phyloP scores from a whole-genome alignment of 2,888 invertebrate species.

The Pterobdella sp. region DNA sequence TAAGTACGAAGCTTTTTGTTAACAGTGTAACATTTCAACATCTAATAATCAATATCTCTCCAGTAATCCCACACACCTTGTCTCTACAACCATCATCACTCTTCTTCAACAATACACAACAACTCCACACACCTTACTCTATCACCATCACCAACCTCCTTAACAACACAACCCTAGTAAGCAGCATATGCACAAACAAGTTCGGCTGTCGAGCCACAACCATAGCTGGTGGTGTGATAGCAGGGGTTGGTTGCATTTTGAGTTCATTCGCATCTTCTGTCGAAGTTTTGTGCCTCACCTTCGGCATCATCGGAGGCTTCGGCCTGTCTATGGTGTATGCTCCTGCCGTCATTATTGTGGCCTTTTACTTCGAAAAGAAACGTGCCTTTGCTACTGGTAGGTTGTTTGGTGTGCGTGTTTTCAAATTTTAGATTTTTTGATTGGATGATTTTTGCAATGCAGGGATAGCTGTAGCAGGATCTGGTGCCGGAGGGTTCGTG shows the following conservation, averaged over 20 bases:
- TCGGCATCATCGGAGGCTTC: slow-evolving; percentile 47
- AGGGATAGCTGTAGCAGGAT: slow-evolving; percentile 49
- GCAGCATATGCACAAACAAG: slow-evolving; percentile 46
- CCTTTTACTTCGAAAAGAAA: slow-evolving; percentile 50
- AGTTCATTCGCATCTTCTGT: slow-evolving; percentile 45
- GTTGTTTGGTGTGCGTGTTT: background rate
- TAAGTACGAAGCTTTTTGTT: too few species aligned
- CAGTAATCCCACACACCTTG: too few species aligned
- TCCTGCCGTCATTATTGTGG: slow-evolving; percentile 48
- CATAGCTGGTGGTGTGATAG: slow-evolving; percentile 45
- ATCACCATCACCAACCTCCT: too few species aligned
- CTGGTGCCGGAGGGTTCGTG: slow-evolving; percentile 49
- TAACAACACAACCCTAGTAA: slow-evolving; percentile 39
- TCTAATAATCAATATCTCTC: too few species aligned
- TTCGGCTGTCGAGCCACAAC: slow-evolving; percentile 48
- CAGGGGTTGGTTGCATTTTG: slow-evolving; percentile 44
- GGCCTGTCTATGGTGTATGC: slow-evolving; percentile 49
- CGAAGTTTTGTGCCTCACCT: slow-evolving; percentile 45
- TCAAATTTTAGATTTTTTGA: background rate
- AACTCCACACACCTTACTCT: background rate
- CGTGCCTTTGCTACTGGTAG: slow-evolving; percentile 48
- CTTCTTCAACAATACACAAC: too few species aligned
- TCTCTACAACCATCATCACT: too few species aligned
- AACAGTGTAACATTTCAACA: too few species aligned
- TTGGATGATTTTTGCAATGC: background rate